Conservation (phyloP, 2,113 vertebrate genomes). For the Stigmatopora argus region DNA sequence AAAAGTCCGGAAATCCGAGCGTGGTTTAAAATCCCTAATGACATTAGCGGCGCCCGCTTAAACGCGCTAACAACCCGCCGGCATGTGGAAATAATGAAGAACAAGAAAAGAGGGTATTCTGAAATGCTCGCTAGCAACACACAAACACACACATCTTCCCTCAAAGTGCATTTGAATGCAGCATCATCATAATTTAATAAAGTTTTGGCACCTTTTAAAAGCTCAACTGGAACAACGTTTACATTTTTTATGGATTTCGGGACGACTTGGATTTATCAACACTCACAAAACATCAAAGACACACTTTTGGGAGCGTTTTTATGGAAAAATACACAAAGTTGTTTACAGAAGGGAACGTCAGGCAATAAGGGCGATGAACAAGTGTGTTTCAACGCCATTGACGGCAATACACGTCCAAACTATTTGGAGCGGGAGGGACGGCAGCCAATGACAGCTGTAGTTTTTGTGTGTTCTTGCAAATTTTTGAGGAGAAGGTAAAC, state of each 20-base stretch:
- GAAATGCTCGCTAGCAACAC: no score
- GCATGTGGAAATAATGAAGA: slow-evolving; percentile 36
- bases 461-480: no score
- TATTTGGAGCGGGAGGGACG: no score
- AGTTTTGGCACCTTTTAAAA: slow-evolving; percentile 1
- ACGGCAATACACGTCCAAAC: no score
- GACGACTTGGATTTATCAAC: background rate
- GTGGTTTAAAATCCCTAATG: slow-evolving; percentile 47
- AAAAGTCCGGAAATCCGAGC: slow-evolving; percentile 4
- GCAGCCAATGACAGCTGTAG: no score
- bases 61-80: slow-evolving; percentile 23
- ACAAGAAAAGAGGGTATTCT: slow-evolving; percentile 1
- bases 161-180: background rate
- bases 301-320: background rate
- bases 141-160: background rate
- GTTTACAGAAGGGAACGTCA: no score
- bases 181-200: background rate
- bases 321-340: no score
- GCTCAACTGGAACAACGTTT: background rate
- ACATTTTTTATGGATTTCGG: background rate
- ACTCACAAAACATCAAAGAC: background rate
- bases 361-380: no score
- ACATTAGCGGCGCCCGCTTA: slow-evolving; percentile 44
- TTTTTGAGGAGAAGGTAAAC: no score
- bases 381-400: no score